Conservation (phyloP, 1,140 invertebrate species). For the Rhopalosiphum padi region DNA sequence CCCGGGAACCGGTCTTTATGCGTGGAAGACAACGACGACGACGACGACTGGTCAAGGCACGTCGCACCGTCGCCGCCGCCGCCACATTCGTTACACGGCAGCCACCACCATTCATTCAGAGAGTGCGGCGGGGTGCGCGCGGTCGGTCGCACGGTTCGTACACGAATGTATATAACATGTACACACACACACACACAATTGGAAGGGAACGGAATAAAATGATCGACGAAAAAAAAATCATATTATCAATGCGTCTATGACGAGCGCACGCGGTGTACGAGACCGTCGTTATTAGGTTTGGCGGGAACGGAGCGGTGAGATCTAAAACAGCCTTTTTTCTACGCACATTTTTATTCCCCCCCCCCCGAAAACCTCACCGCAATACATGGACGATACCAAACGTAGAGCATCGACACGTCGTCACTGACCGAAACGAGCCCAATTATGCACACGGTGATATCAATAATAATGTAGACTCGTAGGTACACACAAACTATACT, state of each 20-base stretch:
- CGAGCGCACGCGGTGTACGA: no score
- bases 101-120: conserved; percentile 3
- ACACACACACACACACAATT: background rate
- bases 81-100: background rate
- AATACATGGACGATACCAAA: no score
- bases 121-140: no score
- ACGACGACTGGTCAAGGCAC: conserved; percentile 50
- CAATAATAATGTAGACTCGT: no score
- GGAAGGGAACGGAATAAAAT: background rate
- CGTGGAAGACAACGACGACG: conserved; percentile 45
- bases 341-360: no score
- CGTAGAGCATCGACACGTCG: no score
- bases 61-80: background rate
- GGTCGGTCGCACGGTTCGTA: background rate
- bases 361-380: no score
- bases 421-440: background rate
- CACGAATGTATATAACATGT: background rate
- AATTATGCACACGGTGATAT: background rate
- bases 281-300: background rate
- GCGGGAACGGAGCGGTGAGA: background rate
- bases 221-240: background rate
- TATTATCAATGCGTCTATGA: background rate
- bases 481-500: background rate
- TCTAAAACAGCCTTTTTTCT: background rate
- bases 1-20: conserved; percentile 53